Evolutionary conservation across 2,888 invertebrate genomes (phyloP).

Genomic region (Dyspetes luteomarginatus): DNA sequence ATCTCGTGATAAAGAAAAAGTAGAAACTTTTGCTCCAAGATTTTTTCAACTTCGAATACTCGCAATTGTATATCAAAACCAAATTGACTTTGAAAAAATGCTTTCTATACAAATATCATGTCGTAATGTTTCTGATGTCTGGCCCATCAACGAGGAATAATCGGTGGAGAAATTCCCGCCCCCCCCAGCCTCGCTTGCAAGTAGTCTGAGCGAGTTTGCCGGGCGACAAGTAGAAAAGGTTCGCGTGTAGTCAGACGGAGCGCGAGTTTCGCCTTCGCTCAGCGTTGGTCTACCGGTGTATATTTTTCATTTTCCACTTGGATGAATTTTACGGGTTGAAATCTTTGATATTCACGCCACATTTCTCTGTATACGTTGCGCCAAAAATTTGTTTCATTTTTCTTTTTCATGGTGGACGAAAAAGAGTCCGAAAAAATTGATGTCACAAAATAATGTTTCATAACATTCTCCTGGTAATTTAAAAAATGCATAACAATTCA

Average conservation of each 20-base stretch:
- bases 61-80: too few species aligned
- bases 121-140: background rate
- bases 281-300: slow-evolving; percentile 1
- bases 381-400: background rate
- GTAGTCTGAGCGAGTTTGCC: background rate
- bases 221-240: slow-evolving; percentile 40
- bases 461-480: background rate
- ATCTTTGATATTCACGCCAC: background rate
- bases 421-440: too few species aligned
- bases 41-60: too few species aligned
- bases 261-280: background rate
- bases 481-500: too few species aligned
- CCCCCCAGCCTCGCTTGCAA: background rate
- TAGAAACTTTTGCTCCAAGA: background rate
- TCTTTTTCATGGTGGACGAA: background rate
- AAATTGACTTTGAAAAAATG: background rate
- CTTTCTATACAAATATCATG: background rate
- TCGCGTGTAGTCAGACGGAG: slow-evolving; percentile 29
- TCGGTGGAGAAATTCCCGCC: slow-evolving; percentile 1
- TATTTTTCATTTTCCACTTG: slow-evolving; percentile 15
- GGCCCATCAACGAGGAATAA: slow-evolving; percentile 11
- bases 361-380: background rate
- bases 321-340: slow-evolving; percentile 12
- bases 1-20: background rate
- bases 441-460: background rate